Percentiles rank a stretch among this genome's conserved stretches.
These are phyloP conservation scores for Tipula helvola DNA, from an alignment of 2,888 invertebrate species.

Conservation along the genomic window DNA sequence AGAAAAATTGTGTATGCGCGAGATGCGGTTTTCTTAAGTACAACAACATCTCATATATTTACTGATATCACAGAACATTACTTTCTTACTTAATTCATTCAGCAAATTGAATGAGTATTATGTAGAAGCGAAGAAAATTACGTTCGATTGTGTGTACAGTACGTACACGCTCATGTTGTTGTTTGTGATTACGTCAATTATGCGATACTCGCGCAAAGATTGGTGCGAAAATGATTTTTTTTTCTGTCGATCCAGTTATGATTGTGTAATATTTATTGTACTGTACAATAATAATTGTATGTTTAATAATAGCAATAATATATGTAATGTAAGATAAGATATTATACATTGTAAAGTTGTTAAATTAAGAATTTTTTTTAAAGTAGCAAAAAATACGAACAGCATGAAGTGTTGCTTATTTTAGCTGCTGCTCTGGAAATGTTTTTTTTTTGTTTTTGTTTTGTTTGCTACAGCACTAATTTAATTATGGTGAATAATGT, in stretches of 20 bases:
- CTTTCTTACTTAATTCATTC: background rate
- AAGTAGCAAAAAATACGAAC: background rate
- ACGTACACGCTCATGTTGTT: background rate
- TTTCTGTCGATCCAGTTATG: background rate
- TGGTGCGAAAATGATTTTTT: background rate
- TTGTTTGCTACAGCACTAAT: background rate
- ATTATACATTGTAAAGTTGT: background rate
- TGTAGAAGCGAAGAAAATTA: background rate
- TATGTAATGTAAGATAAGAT: background rate
- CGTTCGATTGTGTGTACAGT: background rate
- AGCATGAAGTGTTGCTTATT: background rate
- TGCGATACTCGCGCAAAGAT: background rate
- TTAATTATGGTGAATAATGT: background rate
- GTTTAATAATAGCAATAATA: background rate
- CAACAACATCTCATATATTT: background rate
- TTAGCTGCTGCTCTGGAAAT: background rate
- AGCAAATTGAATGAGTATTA: background rate
- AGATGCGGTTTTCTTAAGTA: background rate
- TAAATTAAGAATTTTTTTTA: background rate
- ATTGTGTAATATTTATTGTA: background rate
- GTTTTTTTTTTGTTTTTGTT: background rate
- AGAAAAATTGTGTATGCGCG: background rate
- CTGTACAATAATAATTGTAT: background rate
- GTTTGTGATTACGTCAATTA: background rate
- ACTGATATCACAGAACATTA: background rate